Conservation (phyloP, 2,113 vertebrate species). For the Cervus canadensis region DNA sequence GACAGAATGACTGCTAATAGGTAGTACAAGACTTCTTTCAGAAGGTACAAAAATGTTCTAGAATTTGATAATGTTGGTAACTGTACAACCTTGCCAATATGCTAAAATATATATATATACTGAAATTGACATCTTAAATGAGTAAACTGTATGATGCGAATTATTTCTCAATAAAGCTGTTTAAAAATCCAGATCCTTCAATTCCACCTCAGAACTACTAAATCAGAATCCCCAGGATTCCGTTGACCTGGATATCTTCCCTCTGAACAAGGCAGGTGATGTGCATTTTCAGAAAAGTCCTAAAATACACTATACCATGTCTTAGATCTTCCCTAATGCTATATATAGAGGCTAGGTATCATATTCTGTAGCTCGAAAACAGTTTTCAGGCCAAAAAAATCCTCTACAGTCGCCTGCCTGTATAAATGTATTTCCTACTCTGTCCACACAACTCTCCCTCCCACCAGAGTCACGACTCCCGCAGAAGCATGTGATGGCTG, state of each 20-base stretch:
- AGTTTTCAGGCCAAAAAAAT: not conserved
- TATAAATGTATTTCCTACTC: not conserved
- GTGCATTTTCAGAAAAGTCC: not conserved
- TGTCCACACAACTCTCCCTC: not conserved
- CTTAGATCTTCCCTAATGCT: not conserved
- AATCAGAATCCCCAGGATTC: not conserved
- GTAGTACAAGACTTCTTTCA: not conserved
- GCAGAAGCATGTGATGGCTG: not conserved
- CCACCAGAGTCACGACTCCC: not conserved
- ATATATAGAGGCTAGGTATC: not conserved
- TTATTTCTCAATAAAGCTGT: not conserved
- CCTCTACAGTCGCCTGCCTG: not conserved
- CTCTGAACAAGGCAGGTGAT: not conserved
- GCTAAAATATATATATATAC: not conserved
- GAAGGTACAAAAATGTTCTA: not conserved
- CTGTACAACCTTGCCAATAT: not conserved
- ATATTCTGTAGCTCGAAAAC: not conserved
- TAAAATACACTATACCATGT: not conserved
- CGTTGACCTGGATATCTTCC: not conserved
- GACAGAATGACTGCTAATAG: not conserved
- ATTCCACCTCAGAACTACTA: not conserved
- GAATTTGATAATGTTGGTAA: not conserved
- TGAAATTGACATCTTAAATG: not conserved
- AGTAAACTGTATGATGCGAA: not conserved
- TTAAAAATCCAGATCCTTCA: not conserved